Evolutionary conservation across 2,797 vertebrate genomes (phyloP), one percentile per base, ranked within the genome.

Genomic region (Ara ararauna): DNA sequence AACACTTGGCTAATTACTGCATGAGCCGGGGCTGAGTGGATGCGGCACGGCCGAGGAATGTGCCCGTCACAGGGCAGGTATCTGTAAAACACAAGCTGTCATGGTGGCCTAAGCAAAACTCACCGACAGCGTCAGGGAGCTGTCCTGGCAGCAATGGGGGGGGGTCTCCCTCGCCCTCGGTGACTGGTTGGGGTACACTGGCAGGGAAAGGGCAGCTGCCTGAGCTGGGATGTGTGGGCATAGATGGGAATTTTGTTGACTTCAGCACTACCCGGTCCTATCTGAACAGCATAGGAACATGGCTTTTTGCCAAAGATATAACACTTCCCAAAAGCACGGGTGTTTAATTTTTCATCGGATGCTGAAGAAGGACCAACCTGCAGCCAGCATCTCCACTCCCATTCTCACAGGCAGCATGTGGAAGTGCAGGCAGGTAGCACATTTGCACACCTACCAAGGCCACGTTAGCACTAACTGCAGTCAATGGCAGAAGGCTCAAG

Each of bases 1-100:
- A 96, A 82, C 96, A 85, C 87, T 93, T 65, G 65, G 78, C 68
- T 96, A 96, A 96, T 90, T 94, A 92, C 22, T 42, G 81, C 13
- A 0, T 93, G 93, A 87, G 89, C 73, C 0, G 0, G 62, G 76
- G 87, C 87, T 92, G 87, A 95, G 89, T 91, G 84, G 90, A 70
- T 80, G 80, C 1, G 9, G 72, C 53, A 62, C 0, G 1, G 88
- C 81, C 9, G 6, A 82, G 87, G 95, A 96, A 95, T 67, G 94
- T 5, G 21, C 62, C 73, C 0, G 14, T 94, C 92, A 96, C 4
- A 0, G 42, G 42, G 65, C 92, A 95, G 93, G 91, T 85, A 95
- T 93, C 95, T 90, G 86, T 66, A 90, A 94, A 96, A 94, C 90
- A 94, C 48, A 40, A 48, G 32, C 64, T 16, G 21, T 48, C 81